phyloP scores from a whole-genome alignment of 1,140 invertebrate genomes.

The Drosophila sucinea region DNA sequence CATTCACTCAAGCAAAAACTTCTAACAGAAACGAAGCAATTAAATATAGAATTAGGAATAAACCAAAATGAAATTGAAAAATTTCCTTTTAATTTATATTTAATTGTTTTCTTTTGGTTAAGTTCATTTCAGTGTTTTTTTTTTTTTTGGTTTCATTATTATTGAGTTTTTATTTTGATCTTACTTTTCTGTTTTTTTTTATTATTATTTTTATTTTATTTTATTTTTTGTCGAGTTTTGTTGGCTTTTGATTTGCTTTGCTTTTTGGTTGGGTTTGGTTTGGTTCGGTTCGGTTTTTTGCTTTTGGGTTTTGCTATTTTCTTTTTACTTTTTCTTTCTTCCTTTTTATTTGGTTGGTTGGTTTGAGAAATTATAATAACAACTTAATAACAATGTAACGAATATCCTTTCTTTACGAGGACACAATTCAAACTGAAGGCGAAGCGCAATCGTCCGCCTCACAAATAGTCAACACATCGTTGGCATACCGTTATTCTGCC shows the following conservation, averaged over 20 bases:
- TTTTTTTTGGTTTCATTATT: conserved; percentile 19
- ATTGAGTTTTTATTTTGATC: conserved; percentile 35
- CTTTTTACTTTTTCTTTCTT: conserved; percentile 46
- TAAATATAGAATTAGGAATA: too few species aligned
- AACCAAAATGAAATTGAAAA: too few species aligned
- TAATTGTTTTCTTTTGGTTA: background rate
- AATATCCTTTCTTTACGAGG: conserved; percentile 83
- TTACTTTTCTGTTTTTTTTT: conserved; percentile 35
- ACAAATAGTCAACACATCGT: conserved; percentile 81
- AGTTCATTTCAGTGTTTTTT: conserved; percentile 21
- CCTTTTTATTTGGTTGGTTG: conserved; percentile 58
- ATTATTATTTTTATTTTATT: conserved; percentile 22
- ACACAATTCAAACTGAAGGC: conserved; percentile 83
- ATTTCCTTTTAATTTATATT: conserved; percentile 28
- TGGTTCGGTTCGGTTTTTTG: conserved; percentile 25
- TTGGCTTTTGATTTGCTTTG: conserved; percentile 50
- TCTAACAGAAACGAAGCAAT: too few species aligned
- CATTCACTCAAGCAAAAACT: too few species aligned
- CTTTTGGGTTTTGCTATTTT: conserved; percentile 25
- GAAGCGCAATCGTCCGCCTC: conserved; percentile 76
- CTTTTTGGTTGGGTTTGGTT: conserved; percentile 51
- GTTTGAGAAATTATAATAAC: conserved; percentile 83
- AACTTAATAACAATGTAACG: conserved; percentile 83
- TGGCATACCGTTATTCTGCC: conserved; percentile 70
- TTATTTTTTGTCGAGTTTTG: conserved; percentile 47